Base-by-base conservation (phyloP, 2,888 invertebrate genomes). In the Protula sp. region DNA sequence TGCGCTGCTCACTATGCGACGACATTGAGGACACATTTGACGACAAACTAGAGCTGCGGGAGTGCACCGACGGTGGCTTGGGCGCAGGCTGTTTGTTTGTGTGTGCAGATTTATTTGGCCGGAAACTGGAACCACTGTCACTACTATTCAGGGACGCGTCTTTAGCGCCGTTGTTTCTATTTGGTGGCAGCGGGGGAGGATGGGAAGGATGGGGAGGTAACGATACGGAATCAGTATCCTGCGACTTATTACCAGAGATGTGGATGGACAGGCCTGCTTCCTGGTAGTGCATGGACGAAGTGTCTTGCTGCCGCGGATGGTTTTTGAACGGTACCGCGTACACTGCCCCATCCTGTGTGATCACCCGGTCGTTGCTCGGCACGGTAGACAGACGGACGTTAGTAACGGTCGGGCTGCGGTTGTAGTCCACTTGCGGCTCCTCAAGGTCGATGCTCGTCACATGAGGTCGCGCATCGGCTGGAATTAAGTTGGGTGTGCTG, bases 51-150 rank as follows among this genome's bases (percentile, higher is more conserved):
- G 55, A 55, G n/a, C 26, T 47, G 22, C 55, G 45, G 9, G 55
- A 55, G 47, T 55, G 55, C 26, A 31, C 2, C 4, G 9, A 28
- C 5, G 30, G 53, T 3, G 45, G 57, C 14, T 57, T 57, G 29
- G 27, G 45, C 38, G 52, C 2, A 19, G 94, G 94, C 58, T 91
- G 89, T 30, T 93, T 93, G 82, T 92, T 93, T 63, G 94, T 84
- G 79, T 90, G 90, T 57, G 91, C 90, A 81, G 86, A 89, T 66
- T 89, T 88, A 62, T 89, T 87, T 5, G 94, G 94, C 71, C 91
- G 88, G 84, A 94, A 94, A 74, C 92, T 91, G 57, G 92, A 93
- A 81, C 73, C 73, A 56, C 69, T 72, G 2, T 67, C 60, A 19
- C 29, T 52, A n/a, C n/a, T n/a, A n/a, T n/a, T n/a, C n/a, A n/a